phyloP scores from a whole-genome alignment of 2,797 vertebrate genomes.

The Hybognathus amarus region DNA sequence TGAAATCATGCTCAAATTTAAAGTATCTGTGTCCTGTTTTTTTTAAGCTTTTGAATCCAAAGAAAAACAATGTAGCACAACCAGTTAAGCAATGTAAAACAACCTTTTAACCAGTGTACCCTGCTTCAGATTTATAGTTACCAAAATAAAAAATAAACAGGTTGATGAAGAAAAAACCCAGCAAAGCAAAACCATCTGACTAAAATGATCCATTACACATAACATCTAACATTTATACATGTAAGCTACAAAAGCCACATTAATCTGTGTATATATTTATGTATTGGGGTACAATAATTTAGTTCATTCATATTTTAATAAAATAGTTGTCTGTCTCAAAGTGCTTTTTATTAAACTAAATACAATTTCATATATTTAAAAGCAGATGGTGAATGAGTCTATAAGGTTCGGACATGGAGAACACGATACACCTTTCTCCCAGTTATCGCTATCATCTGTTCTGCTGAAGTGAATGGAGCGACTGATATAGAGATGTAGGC shows the following conservation, averaged over 20 bases:
- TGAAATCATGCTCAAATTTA: neutral
- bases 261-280: constrained; percentile 29
- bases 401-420: neutral
- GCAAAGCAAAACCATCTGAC: constrained; percentile 40
- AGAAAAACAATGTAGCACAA: constrained; percentile 16
- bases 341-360: constrained; percentile 17
- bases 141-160: neutral
- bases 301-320: neutral
- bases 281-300: neutral
- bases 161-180: neutral
- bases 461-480: constrained; percentile 33
- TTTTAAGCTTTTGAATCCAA: constrained; percentile 1
- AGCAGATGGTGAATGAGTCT: neutral
- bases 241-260: constrained; percentile 36
- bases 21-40: neutral
- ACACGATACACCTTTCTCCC: neutral
- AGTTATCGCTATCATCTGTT: neutral
- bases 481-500: constrained; percentile 53
- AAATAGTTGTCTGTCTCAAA: neutral
- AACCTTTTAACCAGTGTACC: constrained; percentile 10
- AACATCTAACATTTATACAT: constrained; percentile 45
- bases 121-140: constrained; percentile 34
- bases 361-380: constrained; percentile 10
- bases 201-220: constrained; percentile 45
- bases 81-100: neutral